Base-by-base conservation (phyloP, 2,113 vertebrate genomes). In the Andinoacara biseriatus region DNA sequence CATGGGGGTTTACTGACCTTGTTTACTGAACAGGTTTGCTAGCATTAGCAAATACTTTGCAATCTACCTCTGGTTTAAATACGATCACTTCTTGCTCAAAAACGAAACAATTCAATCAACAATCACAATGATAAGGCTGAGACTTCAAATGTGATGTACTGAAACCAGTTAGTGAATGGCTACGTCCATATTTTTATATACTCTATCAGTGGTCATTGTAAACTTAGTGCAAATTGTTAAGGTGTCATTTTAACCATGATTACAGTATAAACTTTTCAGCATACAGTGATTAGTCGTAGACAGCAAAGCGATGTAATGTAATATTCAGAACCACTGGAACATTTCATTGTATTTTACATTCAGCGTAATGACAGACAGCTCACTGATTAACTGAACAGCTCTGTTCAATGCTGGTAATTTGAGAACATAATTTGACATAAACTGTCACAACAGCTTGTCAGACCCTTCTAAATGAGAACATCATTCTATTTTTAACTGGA, bases 401-500 rank as follows among this genome's bases (percentile, higher is more conserved):
- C 84, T 83, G 80, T 65, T 52, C 74, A 69, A 49, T 74, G 59
- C 52, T 57, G n/a, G 29, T 75, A 58, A 81, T 90, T 76, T 78
- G 56, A 79, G 72, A 77, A 72, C 62, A 61, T 79, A 31, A 61
- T 85, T 81, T 86, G 80, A 83, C 58, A 75, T 54, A 29, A 63
- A 49, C 58, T 76, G 83, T 86, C 89, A 90, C 77, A 87, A 83
- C 89, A 90, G 46, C 77, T 61, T 74, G 56, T 81, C 86, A 85
- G 60, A 43, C 40, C 56, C 58, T 24, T 56, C 58, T 29, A 31
- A 83, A 78, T 82, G 78, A 84, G 74, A 82, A 49, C 43, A 81
- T 77, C 26, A 26, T 43, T 69, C 49, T 59, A 82, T 80, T 62
- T 80, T 76, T 78, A 77, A 82, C 29, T 17, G 78, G 52, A 18